Base-by-base conservation (phyloP, 1,140 invertebrate genomes). In the Ips nitidus region DNA sequence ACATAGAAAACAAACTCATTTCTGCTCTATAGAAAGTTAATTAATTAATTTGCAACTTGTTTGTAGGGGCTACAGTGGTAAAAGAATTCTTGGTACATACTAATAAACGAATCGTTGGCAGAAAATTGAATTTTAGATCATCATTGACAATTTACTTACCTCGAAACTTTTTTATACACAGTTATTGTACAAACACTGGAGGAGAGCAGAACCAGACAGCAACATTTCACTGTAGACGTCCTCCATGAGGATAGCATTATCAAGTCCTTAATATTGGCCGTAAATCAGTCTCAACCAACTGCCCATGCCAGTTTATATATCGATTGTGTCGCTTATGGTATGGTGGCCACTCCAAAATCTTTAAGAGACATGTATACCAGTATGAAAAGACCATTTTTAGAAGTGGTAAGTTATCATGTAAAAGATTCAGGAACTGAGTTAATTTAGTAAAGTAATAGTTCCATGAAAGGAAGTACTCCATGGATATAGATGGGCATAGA, bases 141-240 rank as follows among this genome's bases (percentile, higher is more conserved):
- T 22, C 22, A 22, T 22, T 22, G 22, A 22, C 22, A 22, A 22
- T 22, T 22, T 22, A 22, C 22, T 22, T 22, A 22, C 22, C 22
- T 22, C 22, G 22, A 22, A 22, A 22, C 22, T 22, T 22, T 22
- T 22, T 22, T 22, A 22, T 22, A 55, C 1, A 2, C 37, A 89
- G 88, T 90, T 2, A 82, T 88, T 41, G 77, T 88, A 5, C 86
- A 88, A 74, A 87, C 83, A 0, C 72, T 84, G 6, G 83, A 87
- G 68, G 80, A 86, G 40, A 80, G 78, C 4, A 74, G 81, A 7
- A 74, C 77, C 4, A 77, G 82, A 39, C 74, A 79, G 0, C 83
- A 86, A 68, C 82, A 85, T 71, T 80, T 87, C 8, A 80, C 81
- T 2, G 83, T 88, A 36, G 83, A 86, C 41, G 81, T 80, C 22